phyloP scores from a whole-genome alignment of 2,888 invertebrate genomes.

The Hedychridium roseum region DNA sequence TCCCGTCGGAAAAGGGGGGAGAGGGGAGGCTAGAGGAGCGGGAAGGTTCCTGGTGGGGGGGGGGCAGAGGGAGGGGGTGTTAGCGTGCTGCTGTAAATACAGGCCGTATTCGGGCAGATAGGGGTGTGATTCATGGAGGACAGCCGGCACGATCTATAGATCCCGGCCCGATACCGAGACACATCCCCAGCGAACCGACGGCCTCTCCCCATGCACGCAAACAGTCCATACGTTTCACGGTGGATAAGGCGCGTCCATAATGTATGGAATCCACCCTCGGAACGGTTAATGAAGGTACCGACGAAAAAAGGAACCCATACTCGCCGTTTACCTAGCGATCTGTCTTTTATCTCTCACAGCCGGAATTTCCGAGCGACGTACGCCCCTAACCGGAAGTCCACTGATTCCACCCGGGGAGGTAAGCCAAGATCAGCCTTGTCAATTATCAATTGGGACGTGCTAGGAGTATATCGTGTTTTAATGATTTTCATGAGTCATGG shows the following conservation, averaged over 20 bases:
- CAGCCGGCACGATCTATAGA: slow-evolving; percentile 57
- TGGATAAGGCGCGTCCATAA: slow-evolving; percentile 47
- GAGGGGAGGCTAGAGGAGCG: slow-evolving; percentile 5
- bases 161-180: slow-evolving; percentile 55
- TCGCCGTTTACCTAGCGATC: no score
- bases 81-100: slow-evolving; percentile 57
- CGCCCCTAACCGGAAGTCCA: no score
- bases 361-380: no score
- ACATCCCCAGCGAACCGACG: slow-evolving; percentile 33
- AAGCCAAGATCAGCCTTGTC: no score
- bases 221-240: slow-evolving; percentile 58
- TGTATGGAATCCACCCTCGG: slow-evolving; percentile 38
- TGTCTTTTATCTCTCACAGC: no score
- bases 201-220: slow-evolving; percentile 51
- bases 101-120: slow-evolving; percentile 54
- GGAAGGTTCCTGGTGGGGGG: slow-evolving; percentile 6
- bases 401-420: no score
- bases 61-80: slow-evolving; percentile 34
- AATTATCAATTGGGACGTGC: no score
- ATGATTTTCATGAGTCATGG: no score
- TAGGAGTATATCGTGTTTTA: no score
- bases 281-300: slow-evolving; percentile 45
- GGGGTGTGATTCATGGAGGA: slow-evolving; percentile 60
- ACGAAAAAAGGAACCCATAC: no score
- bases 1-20: slow-evolving; percentile 1